These are phyloP conservation scores for Pollenia labialis DNA, from an alignment of 2,888 invertebrate species.

Conservation along the genomic window DNA sequence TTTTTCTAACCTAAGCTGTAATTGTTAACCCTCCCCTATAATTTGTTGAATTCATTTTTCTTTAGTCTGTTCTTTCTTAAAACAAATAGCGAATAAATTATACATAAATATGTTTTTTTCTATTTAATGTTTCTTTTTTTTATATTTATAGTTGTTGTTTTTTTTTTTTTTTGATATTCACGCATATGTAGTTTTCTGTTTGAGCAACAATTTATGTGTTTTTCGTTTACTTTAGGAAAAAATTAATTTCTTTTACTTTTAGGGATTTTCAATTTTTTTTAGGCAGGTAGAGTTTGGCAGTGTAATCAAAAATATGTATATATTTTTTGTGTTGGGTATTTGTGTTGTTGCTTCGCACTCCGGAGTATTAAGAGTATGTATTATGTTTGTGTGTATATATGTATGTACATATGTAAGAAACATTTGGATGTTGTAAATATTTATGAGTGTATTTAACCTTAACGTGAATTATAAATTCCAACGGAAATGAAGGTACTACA, in stretches of 20 bases:
- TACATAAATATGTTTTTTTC: constrained; percentile 4
- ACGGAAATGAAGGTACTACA: constrained; percentile 69
- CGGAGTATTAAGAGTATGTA: constrained; percentile 1
- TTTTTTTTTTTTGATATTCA: constrained; percentile 32
- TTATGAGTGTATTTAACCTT: constrained; percentile 49
- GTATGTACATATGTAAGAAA: constrained; percentile 38
- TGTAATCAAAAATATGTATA: constrained; percentile 44
- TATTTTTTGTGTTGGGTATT: constrained; percentile 32
- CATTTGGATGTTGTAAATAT: constrained; percentile 31
- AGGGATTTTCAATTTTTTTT: not conserved
- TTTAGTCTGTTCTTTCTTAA: not conserved
- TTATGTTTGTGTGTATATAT: not conserved
- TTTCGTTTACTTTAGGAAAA: constrained; percentile 26
- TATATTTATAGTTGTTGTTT: not conserved
- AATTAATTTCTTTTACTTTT: constrained; percentile 9
- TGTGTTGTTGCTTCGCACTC: constrained; percentile 18
- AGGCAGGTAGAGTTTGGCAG: constrained; percentile 39
- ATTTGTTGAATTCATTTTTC: constrained; percentile 7
- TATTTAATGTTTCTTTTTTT: not conserved
- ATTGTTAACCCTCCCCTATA: constrained; percentile 53
- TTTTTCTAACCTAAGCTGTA: constrained; percentile 42
- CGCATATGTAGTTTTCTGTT: constrained; percentile 58
- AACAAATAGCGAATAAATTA: constrained; percentile 29
- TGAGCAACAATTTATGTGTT: constrained; percentile 34
- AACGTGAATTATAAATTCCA: constrained; percentile 60